phyloP scores from a whole-genome alignment of 2,797 vertebrate species.

The Picus viridis region DNA sequence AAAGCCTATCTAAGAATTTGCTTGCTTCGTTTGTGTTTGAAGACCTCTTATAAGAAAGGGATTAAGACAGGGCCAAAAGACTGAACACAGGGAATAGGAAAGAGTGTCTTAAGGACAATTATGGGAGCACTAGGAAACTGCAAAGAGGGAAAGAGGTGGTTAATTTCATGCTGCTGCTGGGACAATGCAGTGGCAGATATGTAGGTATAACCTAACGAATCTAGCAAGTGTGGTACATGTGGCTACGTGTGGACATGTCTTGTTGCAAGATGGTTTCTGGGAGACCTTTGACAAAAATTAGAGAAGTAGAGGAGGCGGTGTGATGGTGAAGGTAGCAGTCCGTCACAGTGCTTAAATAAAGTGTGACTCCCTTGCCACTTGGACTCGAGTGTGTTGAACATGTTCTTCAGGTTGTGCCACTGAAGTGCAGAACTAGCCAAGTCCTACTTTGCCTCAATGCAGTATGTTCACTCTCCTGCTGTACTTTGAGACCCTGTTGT shows the following conservation, averaged over 20 bases:
- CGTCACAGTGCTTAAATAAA: accelerated
- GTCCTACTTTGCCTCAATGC: accelerated
- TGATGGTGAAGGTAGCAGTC: accelerated
- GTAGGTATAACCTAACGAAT: accelerated
- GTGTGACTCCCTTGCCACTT: accelerated
- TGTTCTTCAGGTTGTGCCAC: accelerated
- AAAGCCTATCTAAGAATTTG: background rate
- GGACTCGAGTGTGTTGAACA: accelerated
- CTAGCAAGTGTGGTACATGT: accelerated
- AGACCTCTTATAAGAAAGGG: background rate
- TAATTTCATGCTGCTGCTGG: background rate
- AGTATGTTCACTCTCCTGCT: accelerated
- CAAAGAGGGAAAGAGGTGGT: background rate
- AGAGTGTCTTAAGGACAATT: background rate
- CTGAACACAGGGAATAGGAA: background rate
- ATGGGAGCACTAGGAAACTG: no score
- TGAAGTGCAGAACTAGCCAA: background rate
- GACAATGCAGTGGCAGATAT: accelerated
- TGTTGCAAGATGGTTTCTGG: background rate
- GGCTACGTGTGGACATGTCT: accelerated
- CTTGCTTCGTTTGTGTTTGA: background rate
- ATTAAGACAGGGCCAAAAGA: background rate
- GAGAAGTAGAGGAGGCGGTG: background rate
- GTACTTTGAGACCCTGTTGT: accelerated
- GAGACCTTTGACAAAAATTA: background rate